These are phyloP conservation scores for Drosophila imparisetae DNA, from an alignment of 2,888 invertebrate species.

Conservation along the genomic window DNA sequence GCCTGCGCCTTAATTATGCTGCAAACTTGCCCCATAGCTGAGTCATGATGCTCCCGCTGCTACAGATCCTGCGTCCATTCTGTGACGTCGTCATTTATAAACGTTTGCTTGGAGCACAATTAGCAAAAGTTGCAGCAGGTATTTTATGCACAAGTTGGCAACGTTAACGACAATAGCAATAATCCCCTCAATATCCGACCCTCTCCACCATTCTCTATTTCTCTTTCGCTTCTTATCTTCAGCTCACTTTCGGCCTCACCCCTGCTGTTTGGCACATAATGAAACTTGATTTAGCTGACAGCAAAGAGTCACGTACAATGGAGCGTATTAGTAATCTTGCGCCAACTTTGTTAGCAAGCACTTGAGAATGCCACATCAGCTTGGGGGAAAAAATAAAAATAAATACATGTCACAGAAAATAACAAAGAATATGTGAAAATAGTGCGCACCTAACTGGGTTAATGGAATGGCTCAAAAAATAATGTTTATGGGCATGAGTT, in stretches of 20 bases:
- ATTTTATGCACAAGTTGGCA: slow-evolving; percentile 54
- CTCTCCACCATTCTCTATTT: background rate
- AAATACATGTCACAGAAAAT: slow-evolving; percentile 10
- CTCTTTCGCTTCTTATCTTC: background rate
- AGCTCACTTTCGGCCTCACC: slow-evolving; percentile 2
- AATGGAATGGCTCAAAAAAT: slow-evolving; percentile 28
- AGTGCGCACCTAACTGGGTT: slow-evolving; percentile 43
- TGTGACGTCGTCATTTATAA: slow-evolving; percentile 51
- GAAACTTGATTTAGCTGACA: slow-evolving; percentile 78
- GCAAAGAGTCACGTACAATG: slow-evolving; percentile 77
- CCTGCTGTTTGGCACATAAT: slow-evolving; percentile 60
- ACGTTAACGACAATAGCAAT: slow-evolving; percentile 19
- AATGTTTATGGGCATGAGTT: background rate
- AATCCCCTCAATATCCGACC: slow-evolving; percentile 4
- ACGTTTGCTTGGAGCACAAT: slow-evolving; percentile 53
- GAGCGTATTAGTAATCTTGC: slow-evolving; percentile 76
- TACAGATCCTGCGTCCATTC: slow-evolving; percentile 28
- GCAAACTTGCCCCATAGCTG: slow-evolving; percentile 56
- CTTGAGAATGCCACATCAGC: slow-evolving; percentile 56
- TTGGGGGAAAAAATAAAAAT: slow-evolving; percentile 9
- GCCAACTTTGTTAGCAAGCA: slow-evolving; percentile 72
- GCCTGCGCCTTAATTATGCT: slow-evolving; percentile 72
- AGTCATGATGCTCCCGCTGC: slow-evolving; percentile 6
- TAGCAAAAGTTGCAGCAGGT: slow-evolving; percentile 65
- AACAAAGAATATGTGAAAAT: slow-evolving; percentile 21